Evolutionary conservation across 2,797 vertebrate species (phyloP), one percentile per base, ranked within the genome.

Genomic region (Rousettus madagascariensis): DNA sequence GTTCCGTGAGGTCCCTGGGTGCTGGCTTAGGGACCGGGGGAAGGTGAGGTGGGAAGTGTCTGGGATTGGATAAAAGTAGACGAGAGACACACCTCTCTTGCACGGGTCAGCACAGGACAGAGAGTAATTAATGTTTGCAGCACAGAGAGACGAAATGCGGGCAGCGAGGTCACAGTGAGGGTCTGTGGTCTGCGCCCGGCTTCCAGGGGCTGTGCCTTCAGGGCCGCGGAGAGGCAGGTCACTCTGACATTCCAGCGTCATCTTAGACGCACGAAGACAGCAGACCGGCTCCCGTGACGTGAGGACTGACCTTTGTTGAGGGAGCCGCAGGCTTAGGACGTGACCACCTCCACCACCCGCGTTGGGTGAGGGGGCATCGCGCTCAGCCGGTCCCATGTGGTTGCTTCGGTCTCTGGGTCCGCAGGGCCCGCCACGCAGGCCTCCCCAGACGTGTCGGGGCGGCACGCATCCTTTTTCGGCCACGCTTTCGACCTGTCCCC

Each of bases 1-100:
- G 1, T 15, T 6, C 20, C 12, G 0, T 13, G 74, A 6, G 51
- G 4, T 15, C 19, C n/a, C 0, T 2, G 8, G 30, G 20, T 36
- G 3, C 3, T 15, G 74, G 22, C 8, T 3, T 2, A 36, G 49
- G 49, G 24, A 20, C n/a, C 6, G 0, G n/a, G 49, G 38, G 46
- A 24, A 15, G 24, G 74, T 3, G 13, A 22, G 15, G 74, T 3
- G 6, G 74, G 74, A 24, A 4, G 4, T 38, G 30, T 53, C 46
- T 22, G 19, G 74, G 49, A 8, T 11, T 15, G 74, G 72, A 24
- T 9, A 6, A 2, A 13, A 36, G 30, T 33, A 8, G 11, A 2
- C 20, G 5, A 2, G 72, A 3, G 74, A 36, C 49, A 55, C 2
- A 38, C 22, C 2, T 22, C 46, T 7, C 4, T 1, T 1, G 12